Evolutionary conservation across 2,113 vertebrate genomes (phyloP), one percentile per base, ranked within the genome.

Genomic region (Oreochromis spilurus): DNA sequence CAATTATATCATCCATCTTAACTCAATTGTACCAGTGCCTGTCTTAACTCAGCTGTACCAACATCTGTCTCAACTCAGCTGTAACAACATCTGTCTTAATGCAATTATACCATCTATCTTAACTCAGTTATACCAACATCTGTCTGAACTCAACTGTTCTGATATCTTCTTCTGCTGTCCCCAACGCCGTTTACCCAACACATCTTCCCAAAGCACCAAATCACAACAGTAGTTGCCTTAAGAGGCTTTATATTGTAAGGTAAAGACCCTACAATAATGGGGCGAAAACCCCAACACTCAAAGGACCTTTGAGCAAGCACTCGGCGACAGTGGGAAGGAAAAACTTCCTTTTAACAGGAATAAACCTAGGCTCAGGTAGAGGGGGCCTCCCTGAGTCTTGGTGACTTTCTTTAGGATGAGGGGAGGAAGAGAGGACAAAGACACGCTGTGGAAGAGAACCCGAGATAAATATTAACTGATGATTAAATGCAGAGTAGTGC

Each of bases 271-370:
- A 65, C 60, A 0, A 38, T 65, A n/a, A 65, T 65, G 34, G 31
- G 17, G 10, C 6, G 1, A 65, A 38, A 65, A 38, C 10, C 17
- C 31, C 60, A 65, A 65, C 60, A 65, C 36, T 65, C 10, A 38
- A 65, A 65, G 31, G 60, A 65, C 60, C 60, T 65, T 38, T n/a
- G 17, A 65, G 60, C 9, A 62, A 62, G 31, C 17, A 38, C 60
- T 65, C 38, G 31, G 60, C 0, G 1, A 65, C 17, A 38, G 60
- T 12, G 60, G 31, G 0, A 38, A 38, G 31, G 60, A 38, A 38
- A 4, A 65, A 65, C 60, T 3, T 65, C 2, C 6, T 65, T 65
- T 65, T 38, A 65, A 38, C 0, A 0, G 31, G 31, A 65, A 65
- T 31, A 65, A 65, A 65, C 4, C 17, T 65, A 36, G 17, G 17